Percentiles rank a stretch among this genome's conserved stretches.
phyloP scores from a whole-genome alignment of 2,113 vertebrate genomes.

The Oryzias javanicus region DNA sequence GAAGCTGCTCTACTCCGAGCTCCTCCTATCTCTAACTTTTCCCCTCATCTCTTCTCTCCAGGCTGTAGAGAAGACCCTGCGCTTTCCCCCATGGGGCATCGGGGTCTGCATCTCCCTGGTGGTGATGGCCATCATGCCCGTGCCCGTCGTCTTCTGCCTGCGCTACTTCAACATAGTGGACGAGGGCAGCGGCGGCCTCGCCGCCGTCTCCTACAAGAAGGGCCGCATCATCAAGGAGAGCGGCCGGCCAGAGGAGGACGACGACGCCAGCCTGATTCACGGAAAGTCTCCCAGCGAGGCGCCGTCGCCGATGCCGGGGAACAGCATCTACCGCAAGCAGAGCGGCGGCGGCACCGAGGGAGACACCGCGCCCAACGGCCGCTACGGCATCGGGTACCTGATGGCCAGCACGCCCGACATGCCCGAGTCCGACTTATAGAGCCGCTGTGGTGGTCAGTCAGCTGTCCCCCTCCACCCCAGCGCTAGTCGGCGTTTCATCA shows the following conservation, averaged over 20 bases:
- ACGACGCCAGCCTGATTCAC: conserved; percentile 88
- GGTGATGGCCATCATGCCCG: conserved; percentile 83
- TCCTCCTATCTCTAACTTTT: too few relatives aligned
- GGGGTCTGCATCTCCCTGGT: conserved; percentile 86
- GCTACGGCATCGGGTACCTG: conserved; percentile 92
- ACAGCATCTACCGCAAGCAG: conserved; percentile 90
- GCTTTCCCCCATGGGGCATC: conserved; percentile 88
- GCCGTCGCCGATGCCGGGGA: conserved; percentile 86
- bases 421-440: conserved; percentile 93
- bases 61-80: conserved; percentile 81
- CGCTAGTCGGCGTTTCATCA: conserved; percentile 44
- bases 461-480: conserved; percentile 23
- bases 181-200: conserved; percentile 78
- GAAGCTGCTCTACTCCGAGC: too few relatives aligned
- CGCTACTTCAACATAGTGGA: conserved; percentile 86
- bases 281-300: conserved; percentile 87
- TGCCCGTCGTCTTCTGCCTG: conserved; percentile 85
- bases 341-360: conserved; percentile 67
- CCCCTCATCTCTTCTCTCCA: conserved; percentile 45
- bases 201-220: conserved; percentile 90
- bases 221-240: conserved; percentile 89
- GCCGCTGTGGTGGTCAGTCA: conserved; percentile 18
- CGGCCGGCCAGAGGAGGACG: conserved; percentile 80
- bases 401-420: conserved; percentile 93
- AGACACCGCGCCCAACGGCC: conserved; percentile 89